Base-by-base conservation (phyloP, 64 coral and sea anemone genomes). In the Trachythela sp. region DNA sequence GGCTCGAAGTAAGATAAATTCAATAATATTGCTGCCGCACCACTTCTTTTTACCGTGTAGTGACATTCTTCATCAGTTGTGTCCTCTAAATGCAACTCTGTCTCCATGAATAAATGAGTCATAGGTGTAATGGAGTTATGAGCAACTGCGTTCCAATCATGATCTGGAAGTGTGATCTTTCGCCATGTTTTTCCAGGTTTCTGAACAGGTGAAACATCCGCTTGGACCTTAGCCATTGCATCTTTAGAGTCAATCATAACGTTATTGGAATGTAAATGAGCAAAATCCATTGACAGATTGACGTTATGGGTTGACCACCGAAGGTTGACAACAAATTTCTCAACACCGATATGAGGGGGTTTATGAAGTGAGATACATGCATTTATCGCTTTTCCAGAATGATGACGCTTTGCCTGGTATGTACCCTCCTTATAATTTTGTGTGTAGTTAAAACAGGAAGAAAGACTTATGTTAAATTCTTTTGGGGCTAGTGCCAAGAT, bases 211-310 rank as follows among this genome's bases (percentile, higher is more conserved):
- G 90, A 86, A 9, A 92, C 68, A 84, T 92, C 70, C 1, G 91
- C 36, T 34, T 87, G 85, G 0, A 92, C 45, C 34, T 67, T 77
- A 27, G 85, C 84, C 84, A 88, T 92, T 40, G 87, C 84, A 45
- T 92, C 91, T 83, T 92, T 92, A n/a, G 91, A 92, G 64, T 92
- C 86, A 5, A 88, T 80, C 68, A 92, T 54, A 41, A 56, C 42
- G 29, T 87, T 93, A 36, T 48, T 77, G 54, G 83, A 51, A 15
- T 54, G 2, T 58, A 36, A 30, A 87, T 68, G 5, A 8, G 59
- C 59, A 68, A 22, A 68, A 68, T 68, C 59, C 59, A 68, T 68
- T 68, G 59, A n/a, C 18, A 68, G 15, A 68, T 68, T 68, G 15
- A 68, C 59, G 18, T 68, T 68, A 14, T 68, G 59, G 2, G 59